Base-by-base conservation (phyloP, 2,888 invertebrate species). In the Drosophila pseudotalamancana region DNA sequence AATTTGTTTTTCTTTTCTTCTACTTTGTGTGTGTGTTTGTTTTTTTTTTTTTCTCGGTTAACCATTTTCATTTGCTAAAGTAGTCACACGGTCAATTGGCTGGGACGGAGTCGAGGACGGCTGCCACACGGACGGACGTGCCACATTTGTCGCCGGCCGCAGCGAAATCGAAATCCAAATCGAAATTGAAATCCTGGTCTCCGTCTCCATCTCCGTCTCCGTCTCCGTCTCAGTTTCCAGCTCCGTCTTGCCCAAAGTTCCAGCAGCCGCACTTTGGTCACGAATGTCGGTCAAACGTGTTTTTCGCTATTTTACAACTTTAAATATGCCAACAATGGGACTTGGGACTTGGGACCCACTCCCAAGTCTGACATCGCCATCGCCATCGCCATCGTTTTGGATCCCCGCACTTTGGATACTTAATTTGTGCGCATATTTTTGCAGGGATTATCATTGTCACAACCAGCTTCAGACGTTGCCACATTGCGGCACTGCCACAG, bases 261-360 rank as follows among this genome's bases (percentile, higher is more conserved):
- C 45, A 40, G 69, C 72, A 72, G 75, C 71, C 79, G 76, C 70
- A 77, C 77, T 72, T 72, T 72, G 85, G 83, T 83, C 83, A 83
- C 83, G 83, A 83, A 83, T 83, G 85, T 83, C 83, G 83, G 83
- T 83, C 83, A 83, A 83, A 83, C 83, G 87, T 83, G 83, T 83
- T 87, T 83, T 77, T 83, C 73, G 87, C 81, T 83, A 86, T 83
- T 83, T 83, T 83, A 87, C 83, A 83, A 87, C 84, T 87, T 83
- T 87, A 83, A 83, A 84, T 83, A 87, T 87, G 84, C 87, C 83
- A 83, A 87, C 81, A 81, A 85, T 85, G 83, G 72, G 27, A 25
- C 14, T 43, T 23, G 35, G 55, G 27, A 14, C 45, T 55, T 46
- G 55, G 56, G 40, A 61, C 59, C 59, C 18, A 29, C 59, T 45